Evolutionary conservation across 1,140 invertebrate species (phyloP), one percentile per base, ranked within the genome.

Genomic region (Spodoptera litura): DNA sequence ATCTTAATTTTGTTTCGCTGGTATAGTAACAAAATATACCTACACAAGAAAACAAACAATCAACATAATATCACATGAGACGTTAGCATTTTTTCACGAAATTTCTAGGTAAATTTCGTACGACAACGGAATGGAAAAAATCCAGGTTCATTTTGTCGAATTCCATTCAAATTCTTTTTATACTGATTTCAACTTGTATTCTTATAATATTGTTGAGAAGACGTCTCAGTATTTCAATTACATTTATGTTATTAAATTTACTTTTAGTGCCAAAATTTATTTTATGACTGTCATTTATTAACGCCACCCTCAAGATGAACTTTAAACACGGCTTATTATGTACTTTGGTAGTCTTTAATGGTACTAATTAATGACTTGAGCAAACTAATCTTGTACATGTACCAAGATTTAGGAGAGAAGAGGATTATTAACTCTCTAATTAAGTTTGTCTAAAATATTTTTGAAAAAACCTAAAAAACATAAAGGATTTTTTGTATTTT

Each of bases 171-270:
- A 64, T 64, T 44, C 38, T 61, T 44, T 44, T n/a, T 44, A 44
- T 44, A n/a, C n/a, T 64, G 61, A 64, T 64, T 64, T 64, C 61
- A 9, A 0, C 35, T n/a, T 64, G 15, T 66, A 25, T 66, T 66
- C 38, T 49, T 11, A 20, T 66, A 66, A 51, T 66, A 49, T 66
- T 66, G 35, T 44, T 10, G 15, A 49, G 62, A 64, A 49, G 62
- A 64, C 15, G 15, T 20, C 59, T 38, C 13, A 62, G 31, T 13
- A 44, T 64, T 64, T 9, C 62, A 49, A 66, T 66, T 49, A 66
- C 38, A 20, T 49, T 66, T 49, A 2, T n/a, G 15, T 49, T 51
- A 20, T 66, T 66, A 49, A 49, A 66, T 66, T 20, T 11, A 66
- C n/a, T 38, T 66, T 49, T 66, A 49, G 38, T 5, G 15, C 62